Percentiles rank a stretch among this genome's conserved stretches.
Conservation (phyloP, 1,140 invertebrate species). For the Drosophila takahashii region DNA sequence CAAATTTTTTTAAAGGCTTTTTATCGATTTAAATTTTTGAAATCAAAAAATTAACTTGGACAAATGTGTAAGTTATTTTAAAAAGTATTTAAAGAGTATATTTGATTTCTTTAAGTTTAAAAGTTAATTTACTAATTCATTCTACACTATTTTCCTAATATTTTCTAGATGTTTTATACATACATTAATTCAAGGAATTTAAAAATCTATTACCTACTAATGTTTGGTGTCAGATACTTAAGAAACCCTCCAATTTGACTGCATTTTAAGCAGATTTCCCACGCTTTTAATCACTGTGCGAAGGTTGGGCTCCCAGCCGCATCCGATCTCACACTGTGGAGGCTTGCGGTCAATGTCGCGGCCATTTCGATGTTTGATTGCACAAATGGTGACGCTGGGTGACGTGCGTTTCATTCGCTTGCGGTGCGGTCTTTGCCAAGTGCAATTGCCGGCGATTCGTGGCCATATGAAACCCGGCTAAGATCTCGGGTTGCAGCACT, state of each 20-base stretch:
- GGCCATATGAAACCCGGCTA: conserved; percentile 54
- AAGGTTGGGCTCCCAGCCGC: conserved; percentile 11
- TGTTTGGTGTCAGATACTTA: too few species aligned
- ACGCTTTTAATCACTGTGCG: background rate
- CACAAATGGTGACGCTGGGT: conserved; percentile 36
- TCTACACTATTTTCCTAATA: too few species aligned
- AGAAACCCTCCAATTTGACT: background rate
- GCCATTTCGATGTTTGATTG: conserved; percentile 57
- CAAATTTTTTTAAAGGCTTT: too few species aligned
- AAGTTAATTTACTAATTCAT: too few species aligned
- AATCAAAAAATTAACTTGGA: too few species aligned
- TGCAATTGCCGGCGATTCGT: conserved; percentile 12
- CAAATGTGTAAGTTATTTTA: too few species aligned
- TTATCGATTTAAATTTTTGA: too few species aligned
- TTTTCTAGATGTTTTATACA: too few species aligned
- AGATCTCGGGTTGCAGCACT: conserved; percentile 51
- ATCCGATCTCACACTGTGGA: conserved; percentile 48
- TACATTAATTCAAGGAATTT: too few species aligned
- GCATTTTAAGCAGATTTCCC: background rate
- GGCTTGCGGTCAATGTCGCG: conserved; percentile 52
- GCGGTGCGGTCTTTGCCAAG: conserved; percentile 55
- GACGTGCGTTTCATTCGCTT: conserved; percentile 39
- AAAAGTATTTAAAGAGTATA: too few species aligned
- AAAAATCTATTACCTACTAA: too few species aligned
- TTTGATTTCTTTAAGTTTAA: too few species aligned